Base-by-base conservation (phyloP, 2,113 vertebrate genomes). In the Macaca nemestrina region DNA sequence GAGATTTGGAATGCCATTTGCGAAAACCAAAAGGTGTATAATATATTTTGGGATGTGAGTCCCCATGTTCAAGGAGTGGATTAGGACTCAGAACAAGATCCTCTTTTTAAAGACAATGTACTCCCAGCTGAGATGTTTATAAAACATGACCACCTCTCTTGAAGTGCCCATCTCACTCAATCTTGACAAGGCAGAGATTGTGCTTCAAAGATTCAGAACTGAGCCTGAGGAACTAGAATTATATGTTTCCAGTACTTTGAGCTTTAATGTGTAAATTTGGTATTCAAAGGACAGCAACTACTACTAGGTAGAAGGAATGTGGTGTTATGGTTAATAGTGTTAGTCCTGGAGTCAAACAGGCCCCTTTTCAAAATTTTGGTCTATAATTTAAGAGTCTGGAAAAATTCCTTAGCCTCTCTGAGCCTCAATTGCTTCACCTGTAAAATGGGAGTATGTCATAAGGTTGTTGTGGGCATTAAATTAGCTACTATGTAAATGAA, bases 21-120 rank as follows among this genome's bases (percentile, higher is more conserved):
- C 43, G 40, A 79, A 72, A 23, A 18, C 13, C 32, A 11, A 48
- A 3, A 55, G 61, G 2, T 64, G 12, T 30, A 13, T 64, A 12
- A 48, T 35, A n/a, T 6, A 38, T 38, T 45, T 87, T 0, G 2
- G 3, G 12, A 23, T 0, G 12, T 43, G 45, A 6, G 3, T 55
- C 30, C 45, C 68, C 43, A 27, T 86, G 72, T 81, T 79, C 61
- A 48, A 25, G 30, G n/a, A 25, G 6, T 16, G 30, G 50, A 18
- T 22, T 18, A 20, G 23, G 57, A 7, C 16, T 92, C 9, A 17
- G 9, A 57, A 8, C 25, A 90, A 40, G 27, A 50, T 57, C 13
- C 32, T 72, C 86, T 81, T 22, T 23, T 25, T 68, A 38, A 10
- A 64, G 18, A 22, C 3, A 10, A 27, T 14, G 27, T 1, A 2